Evolutionary conservation across 2,888 invertebrate species (phyloP), one percentile per base, ranked within the genome.

Genomic region (Eledona agricola): DNA sequence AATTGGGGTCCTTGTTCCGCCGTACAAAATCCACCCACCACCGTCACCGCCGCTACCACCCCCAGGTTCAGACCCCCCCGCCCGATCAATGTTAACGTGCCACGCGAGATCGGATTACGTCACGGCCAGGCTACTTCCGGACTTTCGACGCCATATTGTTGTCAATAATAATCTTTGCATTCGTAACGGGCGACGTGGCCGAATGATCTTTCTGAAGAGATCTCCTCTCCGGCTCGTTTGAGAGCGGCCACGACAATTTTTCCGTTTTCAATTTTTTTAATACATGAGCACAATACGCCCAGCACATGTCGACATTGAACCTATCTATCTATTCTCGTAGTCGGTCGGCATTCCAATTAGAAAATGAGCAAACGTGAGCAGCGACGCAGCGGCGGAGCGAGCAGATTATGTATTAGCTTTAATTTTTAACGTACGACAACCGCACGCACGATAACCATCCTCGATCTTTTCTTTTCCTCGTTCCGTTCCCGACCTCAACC

Each of bases 61-160:
- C 58, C 47, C 58, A 34, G 37, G 31, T 31, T 38, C 23, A 23
- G 65, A 66, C 65, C 64, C 62, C 62, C 68, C 66, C 62, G 63
- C 62, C 64, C 66, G 68, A 68, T 74, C 74, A 74, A 74, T 74
- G 74, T 74, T 73, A 72, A 74, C 73, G 73, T 72, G 72, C 68
- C 71, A 73, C 71, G 71, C 74, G 69, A 72, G 70, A 69, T 69
- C 58, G 63, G 50, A 37, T 64, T 62, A 64, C 63, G 64, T 63
- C 63, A 63, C 54, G 54, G 49, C 50, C 52, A 59, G 64, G 64
- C 65, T 55, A 66, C 66, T 65, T 66, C 65, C 64, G 63, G 59
- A 58, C 60, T 50, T 37, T 51, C 45, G 56, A 54, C 58, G 63
- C 66, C 65, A 66, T 66, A 60, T 65, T 67, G 64, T 57, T 53